A percentile compares a stretch with the other conserved stretches of the same genome.
Conservation (phyloP, 2,797 vertebrate species). For the Spinus pinus region DNA sequence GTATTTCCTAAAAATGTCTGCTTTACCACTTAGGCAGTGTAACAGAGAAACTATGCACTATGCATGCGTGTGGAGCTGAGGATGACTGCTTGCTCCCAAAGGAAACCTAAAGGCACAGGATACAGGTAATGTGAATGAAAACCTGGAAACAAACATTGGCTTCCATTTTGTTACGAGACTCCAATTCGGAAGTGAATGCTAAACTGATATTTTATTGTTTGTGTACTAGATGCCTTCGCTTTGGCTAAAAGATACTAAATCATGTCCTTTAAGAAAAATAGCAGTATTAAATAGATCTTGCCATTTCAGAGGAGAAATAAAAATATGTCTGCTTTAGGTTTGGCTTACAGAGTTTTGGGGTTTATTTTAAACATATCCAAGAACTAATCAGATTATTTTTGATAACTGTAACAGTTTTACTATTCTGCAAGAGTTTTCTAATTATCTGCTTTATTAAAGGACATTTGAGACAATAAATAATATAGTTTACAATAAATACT, state of each 20-base stretch:
- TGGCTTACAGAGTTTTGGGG: background rate
- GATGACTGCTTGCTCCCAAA: slow-evolving; percentile 43
- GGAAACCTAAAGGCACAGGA: slow-evolving; percentile 56
- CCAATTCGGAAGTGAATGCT: slow-evolving; percentile 37
- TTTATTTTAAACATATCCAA: slow-evolving; percentile 39
- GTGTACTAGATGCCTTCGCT: slow-evolving; percentile 33
- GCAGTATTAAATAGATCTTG: slow-evolving; percentile 27
- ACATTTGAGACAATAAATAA: slow-evolving; percentile 62
- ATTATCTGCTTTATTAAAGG: slow-evolving; percentile 52
- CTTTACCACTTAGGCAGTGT: slow-evolving; percentile 15
- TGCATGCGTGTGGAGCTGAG: background rate
- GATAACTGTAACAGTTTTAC: slow-evolving; percentile 12
- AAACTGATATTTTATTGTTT: slow-evolving; percentile 30
- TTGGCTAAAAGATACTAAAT: slow-evolving; percentile 27
- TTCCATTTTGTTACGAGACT: slow-evolving; percentile 49
- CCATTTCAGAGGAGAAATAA: slow-evolving; percentile 41
- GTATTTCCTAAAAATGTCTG: slow-evolving; percentile 35
- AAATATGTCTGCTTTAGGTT: slow-evolving; percentile 18
- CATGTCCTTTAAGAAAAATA: slow-evolving; percentile 45
- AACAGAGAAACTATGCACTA: slow-evolving; percentile 18
- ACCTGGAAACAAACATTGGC: background rate
- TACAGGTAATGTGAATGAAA: slow-evolving; percentile 3
- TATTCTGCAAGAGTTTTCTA: slow-evolving; percentile 24
- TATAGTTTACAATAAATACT: slow-evolving; percentile 69
- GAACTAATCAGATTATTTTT: slow-evolving; percentile 34